Conservation (phyloP, 1,140 invertebrate genomes). For the Maniola jurtina region DNA sequence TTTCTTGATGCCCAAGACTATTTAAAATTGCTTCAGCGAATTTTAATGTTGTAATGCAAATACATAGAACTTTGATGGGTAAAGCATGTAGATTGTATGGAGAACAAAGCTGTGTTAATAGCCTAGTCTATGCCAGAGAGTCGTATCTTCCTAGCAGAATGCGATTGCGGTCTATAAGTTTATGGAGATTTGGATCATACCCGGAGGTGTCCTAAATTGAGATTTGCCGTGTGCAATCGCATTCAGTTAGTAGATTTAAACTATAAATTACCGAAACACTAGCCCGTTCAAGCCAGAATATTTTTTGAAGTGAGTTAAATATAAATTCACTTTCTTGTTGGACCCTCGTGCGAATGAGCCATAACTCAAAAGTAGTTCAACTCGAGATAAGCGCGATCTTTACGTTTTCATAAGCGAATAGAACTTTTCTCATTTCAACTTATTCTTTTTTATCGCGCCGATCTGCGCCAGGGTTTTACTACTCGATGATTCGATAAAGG, state of each 20-base stretch:
- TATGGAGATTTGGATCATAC: too few species aligned
- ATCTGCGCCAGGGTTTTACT: conserved; percentile 40
- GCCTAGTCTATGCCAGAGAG: too few species aligned
- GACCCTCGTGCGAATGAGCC: conserved; percentile 31
- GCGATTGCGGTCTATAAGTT: too few species aligned
- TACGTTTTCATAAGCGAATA: conserved; percentile 68
- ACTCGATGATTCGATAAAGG: conserved; percentile 43
- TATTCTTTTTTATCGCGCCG: conserved; percentile 62
- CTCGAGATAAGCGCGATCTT: conserved; percentile 56
- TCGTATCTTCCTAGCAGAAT: too few species aligned
- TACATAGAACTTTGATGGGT: conserved; percentile 12
- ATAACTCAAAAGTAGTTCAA: conserved; percentile 63
- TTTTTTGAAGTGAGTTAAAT: background rate
- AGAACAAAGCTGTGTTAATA: too few species aligned
- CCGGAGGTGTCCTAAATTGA: too few species aligned
- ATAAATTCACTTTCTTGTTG: conserved; percentile 7
- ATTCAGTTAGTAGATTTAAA: too few species aligned
- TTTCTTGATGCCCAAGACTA: background rate
- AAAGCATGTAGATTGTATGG: background rate
- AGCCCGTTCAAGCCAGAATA: background rate
- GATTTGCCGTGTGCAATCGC: too few species aligned
- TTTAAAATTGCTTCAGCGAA: conserved; percentile 2
- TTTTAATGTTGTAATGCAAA: conserved; percentile 23
- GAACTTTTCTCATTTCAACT: conserved; percentile 72
- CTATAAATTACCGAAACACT: background rate